phyloP scores from a whole-genome alignment of 2,888 invertebrate genomes.

The Oligia latruncula region DNA sequence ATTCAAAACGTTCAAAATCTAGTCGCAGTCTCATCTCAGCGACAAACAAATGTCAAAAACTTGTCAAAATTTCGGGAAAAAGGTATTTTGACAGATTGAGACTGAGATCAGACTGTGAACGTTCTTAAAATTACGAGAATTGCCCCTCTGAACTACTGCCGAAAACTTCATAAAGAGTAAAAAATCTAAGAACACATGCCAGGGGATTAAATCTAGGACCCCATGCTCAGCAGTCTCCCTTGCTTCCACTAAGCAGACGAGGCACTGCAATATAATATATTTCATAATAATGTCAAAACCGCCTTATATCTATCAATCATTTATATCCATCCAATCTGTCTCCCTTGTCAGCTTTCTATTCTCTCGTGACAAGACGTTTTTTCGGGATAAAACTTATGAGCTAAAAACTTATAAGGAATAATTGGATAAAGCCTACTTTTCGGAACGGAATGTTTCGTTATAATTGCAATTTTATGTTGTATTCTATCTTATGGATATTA shows the following conservation, averaged over 20 bases:
- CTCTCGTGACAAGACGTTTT: constrained; percentile 48
- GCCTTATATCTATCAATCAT: constrained; percentile 54
- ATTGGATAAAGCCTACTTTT: constrained; percentile 18
- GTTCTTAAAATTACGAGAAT: no score
- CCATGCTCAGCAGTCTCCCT: neutral
- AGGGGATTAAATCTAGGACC: neutral
- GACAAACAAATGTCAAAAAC: no score
- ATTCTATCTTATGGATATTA: neutral
- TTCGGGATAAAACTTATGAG: constrained; percentile 32
- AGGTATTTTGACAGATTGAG: no score
- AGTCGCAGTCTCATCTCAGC: no score
- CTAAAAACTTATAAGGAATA: constrained; percentile 17
- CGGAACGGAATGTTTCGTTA: neutral
- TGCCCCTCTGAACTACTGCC: no score
- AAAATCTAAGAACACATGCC: neutral
- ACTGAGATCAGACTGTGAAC: no score
- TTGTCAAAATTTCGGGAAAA: no score
- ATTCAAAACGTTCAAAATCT: no score
- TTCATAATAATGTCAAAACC: constrained; percentile 29
- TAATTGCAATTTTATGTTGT: neutral
- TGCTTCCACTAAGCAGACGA: neutral
- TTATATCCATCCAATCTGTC: constrained; percentile 57
- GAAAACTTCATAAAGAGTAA: neutral
- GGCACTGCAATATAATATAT: constrained; percentile 4
- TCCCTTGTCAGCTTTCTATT: constrained; percentile 57